Conservation (phyloP, 2,888 invertebrate species). For the Zaprionus obscuricornis region DNA sequence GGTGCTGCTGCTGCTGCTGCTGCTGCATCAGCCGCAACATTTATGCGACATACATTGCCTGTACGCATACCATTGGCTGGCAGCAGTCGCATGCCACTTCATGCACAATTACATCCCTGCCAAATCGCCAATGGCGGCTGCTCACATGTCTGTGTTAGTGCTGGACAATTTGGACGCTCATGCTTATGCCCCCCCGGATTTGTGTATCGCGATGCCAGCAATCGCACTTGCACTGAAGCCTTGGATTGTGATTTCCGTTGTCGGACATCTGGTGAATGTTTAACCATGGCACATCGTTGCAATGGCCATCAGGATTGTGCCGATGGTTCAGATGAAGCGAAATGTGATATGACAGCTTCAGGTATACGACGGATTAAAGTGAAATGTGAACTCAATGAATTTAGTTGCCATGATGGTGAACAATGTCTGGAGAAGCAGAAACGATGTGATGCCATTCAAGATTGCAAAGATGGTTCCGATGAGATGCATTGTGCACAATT, state of each 20-base stretch:
- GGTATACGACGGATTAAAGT: conserved; percentile 78
- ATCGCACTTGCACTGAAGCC: conserved; percentile 85
- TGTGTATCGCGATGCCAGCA: conserved; percentile 83
- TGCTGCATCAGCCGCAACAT: conserved; percentile 5
- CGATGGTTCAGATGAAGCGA: conserved; percentile 85
- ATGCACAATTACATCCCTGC: conserved; percentile 85
- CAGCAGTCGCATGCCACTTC: conserved; percentile 47
- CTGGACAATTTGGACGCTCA: conserved; percentile 74
- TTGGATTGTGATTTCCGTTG: conserved; percentile 84
- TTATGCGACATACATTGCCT: conserved; percentile 47
- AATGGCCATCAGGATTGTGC: conserved; percentile 86
- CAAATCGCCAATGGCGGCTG: conserved; percentile 87
- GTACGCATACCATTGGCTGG: conserved; percentile 66
- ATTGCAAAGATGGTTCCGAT: conserved; percentile 86
- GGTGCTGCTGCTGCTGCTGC: not conserved
- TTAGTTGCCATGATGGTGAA: conserved; percentile 85
- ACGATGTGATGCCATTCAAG: conserved; percentile 85
- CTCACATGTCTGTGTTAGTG: conserved; percentile 89
- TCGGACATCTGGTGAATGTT: conserved; percentile 85
- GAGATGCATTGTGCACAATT: conserved; percentile 85
- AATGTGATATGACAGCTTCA: conserved; percentile 80
- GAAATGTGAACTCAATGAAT: conserved; percentile 83
- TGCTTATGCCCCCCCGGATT: conserved; percentile 89
- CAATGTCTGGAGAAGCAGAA: conserved; percentile 83
- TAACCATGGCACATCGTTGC: conserved; percentile 85